These are phyloP conservation scores for Etheostoma perlongum DNA, from an alignment of 2,797 vertebrate genomes.

Conservation along the genomic window DNA sequence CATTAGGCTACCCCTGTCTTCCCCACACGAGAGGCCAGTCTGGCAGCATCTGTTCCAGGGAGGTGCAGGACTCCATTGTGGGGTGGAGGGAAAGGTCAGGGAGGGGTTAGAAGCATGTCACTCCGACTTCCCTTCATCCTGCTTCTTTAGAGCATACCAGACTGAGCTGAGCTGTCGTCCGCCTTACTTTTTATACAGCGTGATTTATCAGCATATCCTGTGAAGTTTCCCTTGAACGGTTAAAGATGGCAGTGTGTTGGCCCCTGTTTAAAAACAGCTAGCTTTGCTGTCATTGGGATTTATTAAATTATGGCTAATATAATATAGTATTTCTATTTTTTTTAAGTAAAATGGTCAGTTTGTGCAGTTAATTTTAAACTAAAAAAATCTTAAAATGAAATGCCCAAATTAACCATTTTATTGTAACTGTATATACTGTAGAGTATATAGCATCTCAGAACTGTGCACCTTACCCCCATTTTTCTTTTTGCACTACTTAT, in stretches of 20 bases:
- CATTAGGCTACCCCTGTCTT: constrained; percentile 15
- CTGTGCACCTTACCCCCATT: no score
- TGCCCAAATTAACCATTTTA: constrained; percentile 19
- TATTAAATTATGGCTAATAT: constrained; percentile 15
- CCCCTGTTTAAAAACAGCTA: constrained; percentile 12
- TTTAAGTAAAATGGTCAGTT: neutral
- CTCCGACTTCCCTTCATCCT: constrained; percentile 48
- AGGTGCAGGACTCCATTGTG: constrained; percentile 16
- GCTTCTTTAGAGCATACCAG: constrained; percentile 41
- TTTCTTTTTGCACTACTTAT: no score
- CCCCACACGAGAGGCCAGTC: constrained; percentile 30
- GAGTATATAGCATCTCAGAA: no score
- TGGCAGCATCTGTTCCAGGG: constrained; percentile 65
- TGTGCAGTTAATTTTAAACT: no score
- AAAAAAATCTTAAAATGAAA: constrained; percentile 10
- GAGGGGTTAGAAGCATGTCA: constrained; percentile 58
- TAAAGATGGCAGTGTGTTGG: neutral
- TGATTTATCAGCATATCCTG: constrained; percentile 57
- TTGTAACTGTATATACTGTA: neutral
- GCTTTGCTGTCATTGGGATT: constrained; percentile 24
- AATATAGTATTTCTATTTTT: neutral
- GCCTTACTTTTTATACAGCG: constrained; percentile 26
- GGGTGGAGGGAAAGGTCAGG: constrained; percentile 50
- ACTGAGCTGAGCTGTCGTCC: constrained; percentile 30
- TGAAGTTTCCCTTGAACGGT: constrained; percentile 34